These are phyloP conservation scores for Cryptotis parvus DNA, from an alignment of 2,113 vertebrate species.

Conservation along the genomic window DNA sequence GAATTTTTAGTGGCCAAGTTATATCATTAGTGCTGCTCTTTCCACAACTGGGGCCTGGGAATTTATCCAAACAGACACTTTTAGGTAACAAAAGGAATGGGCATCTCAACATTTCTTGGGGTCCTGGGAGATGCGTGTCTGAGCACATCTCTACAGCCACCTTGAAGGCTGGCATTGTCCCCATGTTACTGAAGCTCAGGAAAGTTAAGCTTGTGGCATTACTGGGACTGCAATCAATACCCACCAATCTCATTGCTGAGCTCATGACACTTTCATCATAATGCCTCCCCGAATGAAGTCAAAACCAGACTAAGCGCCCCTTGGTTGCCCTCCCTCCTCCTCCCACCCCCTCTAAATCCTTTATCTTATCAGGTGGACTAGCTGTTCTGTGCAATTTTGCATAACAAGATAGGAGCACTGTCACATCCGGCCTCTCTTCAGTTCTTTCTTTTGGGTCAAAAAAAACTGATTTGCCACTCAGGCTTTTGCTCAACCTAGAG, in stretches of 20 bases:
- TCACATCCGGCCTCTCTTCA: conserved; percentile 37
- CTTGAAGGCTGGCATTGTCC: background rate
- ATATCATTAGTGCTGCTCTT: background rate
- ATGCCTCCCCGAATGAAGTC: background rate
- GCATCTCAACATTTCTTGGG: background rate
- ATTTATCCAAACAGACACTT: conserved; percentile 7
- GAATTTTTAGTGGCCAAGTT: background rate
- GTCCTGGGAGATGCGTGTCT: background rate
- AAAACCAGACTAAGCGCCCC: conserved; percentile 40
- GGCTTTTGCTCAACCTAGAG: background rate
- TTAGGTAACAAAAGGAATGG: background rate
- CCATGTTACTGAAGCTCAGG: background rate
- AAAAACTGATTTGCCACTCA: conserved; percentile 34
- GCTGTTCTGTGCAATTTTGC: conserved; percentile 45
- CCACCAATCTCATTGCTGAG: background rate
- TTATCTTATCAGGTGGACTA: conserved; percentile 51
- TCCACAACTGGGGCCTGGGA: background rate
- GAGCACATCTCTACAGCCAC: background rate
- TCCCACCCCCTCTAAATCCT: background rate
- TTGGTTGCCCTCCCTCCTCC: background rate
- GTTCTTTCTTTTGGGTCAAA: conserved; percentile 9
- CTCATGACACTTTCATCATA: background rate
- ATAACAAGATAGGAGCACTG: conserved; percentile 46
- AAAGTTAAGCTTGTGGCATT: background rate
- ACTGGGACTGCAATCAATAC: background rate